Percentiles rank a stretch among this genome's conserved stretches.
Evolutionary conservation across 1,140 invertebrate genomes (phyloP).

Genomic region (Brevipalpus yothersi): DNA sequence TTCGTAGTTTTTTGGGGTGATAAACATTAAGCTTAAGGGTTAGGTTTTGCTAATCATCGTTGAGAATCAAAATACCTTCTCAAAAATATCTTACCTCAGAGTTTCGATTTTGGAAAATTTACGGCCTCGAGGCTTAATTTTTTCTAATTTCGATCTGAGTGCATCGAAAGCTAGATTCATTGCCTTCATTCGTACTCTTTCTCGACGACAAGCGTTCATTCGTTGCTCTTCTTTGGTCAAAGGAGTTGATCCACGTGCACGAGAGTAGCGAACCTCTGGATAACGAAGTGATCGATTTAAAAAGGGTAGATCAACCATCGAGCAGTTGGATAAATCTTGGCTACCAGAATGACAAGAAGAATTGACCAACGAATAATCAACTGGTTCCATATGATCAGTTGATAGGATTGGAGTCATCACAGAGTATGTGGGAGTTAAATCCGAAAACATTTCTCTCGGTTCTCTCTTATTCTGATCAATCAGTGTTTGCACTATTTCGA

Average conservation of each 20-base stretch:
- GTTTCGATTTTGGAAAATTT: constrained; percentile 60
- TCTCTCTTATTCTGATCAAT: no score
- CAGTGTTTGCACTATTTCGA: no score
- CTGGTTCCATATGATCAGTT: no score
- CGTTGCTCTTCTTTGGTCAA: constrained; percentile 22
- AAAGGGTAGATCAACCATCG: not conserved
- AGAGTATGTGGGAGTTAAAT: no score
- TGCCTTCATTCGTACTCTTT: constrained; percentile 56
- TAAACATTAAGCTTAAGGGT: no score
- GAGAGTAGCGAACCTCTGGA: not conserved
- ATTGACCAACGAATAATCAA: no score
- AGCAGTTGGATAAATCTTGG: no score
- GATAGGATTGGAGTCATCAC: no score
- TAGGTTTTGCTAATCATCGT: no score
- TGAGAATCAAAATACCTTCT: not conserved
- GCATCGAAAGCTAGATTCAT: constrained; percentile 65
- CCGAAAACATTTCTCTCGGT: no score
- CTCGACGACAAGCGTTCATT: constrained; percentile 56
- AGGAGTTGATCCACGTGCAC: not conserved
- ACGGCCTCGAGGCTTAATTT: constrained; percentile 56
- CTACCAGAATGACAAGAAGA: no score
- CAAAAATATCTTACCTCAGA: not conserved
- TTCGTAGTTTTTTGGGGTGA: no score
- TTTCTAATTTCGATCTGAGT: constrained; percentile 45
- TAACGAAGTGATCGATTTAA: not conserved